Evolutionary conservation across 2,797 vertebrate species (phyloP).

Genomic region (Helarctos malayanus): DNA sequence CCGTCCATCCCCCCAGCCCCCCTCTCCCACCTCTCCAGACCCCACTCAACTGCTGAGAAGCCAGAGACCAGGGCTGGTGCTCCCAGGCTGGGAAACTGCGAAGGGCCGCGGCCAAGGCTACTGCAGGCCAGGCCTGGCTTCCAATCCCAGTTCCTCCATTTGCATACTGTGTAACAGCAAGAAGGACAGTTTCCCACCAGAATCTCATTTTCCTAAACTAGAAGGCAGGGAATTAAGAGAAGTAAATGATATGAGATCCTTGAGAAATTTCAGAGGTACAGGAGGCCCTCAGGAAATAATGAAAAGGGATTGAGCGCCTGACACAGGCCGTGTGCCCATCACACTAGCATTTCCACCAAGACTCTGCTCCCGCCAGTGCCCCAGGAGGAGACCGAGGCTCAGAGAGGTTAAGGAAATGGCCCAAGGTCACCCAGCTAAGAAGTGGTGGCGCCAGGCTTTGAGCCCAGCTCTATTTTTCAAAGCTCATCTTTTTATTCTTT

Average conservation of each 20-base stretch:
- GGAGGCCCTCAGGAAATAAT: not conserved
- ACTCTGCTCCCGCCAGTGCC: not conserved
- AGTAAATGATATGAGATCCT: not conserved
- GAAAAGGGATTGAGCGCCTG: not conserved
- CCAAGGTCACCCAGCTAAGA: not conserved
- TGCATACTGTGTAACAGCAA: not conserved
- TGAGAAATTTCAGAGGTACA: not conserved
- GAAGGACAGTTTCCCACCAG: not conserved
- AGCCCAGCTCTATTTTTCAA: not conserved
- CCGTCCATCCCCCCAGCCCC: no score
- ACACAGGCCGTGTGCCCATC: rapidly evolving
- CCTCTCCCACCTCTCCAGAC: not conserved
- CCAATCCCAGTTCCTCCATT: not conserved
- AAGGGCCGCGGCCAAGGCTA: not conserved
- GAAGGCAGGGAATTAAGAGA: not conserved
- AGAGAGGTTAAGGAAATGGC: slow-evolving; percentile 2
- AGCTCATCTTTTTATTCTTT: not conserved
- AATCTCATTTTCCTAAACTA: slow-evolving; percentile 14
- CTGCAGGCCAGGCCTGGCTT: not conserved
- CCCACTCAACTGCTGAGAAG: not conserved
- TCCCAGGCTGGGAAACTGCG: not conserved
- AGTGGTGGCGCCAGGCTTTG: not conserved
- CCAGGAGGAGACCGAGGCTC: not conserved
- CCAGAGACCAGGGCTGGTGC: not conserved
- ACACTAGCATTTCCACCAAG: not conserved